These are phyloP conservation scores for Trypoxylus dichotomus DNA, from an alignment of 1,140 invertebrate genomes.

Conservation along the genomic window DNA sequence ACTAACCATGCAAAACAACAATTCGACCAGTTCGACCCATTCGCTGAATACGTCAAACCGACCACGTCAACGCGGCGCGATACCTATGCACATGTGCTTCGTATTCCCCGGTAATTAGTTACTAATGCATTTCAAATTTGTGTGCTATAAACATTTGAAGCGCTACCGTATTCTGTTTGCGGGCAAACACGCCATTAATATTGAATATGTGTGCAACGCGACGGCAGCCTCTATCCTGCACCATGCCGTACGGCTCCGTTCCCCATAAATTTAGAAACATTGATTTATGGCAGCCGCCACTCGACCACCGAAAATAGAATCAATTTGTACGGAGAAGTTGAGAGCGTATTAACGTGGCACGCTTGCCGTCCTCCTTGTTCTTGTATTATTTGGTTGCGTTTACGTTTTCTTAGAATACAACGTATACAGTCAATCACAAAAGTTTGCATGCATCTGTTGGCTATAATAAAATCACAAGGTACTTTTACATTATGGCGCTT, in stretches of 20 bases:
- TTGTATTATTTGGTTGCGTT: background rate
- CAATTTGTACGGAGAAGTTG: background rate
- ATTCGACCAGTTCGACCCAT: background rate
- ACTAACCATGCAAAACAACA: background rate
- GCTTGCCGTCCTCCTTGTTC: background rate
- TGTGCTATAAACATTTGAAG: conserved; percentile 20
- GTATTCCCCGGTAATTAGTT: conserved; percentile 17
- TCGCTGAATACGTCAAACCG: background rate
- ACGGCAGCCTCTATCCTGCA: background rate
- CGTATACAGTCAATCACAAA: too few relatives aligned
- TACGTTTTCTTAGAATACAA: too few relatives aligned
- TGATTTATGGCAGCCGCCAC: conserved; percentile 17
- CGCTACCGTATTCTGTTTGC: conserved; percentile 16
- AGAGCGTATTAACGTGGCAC: background rate
- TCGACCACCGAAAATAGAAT: conserved; percentile 9
- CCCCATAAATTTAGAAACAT: conserved; percentile 23
- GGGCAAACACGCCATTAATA: background rate
- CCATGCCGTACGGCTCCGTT: background rate
- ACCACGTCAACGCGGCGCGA: background rate
- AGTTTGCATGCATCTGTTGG: too few relatives aligned
- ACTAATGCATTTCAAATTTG: conserved; percentile 20
- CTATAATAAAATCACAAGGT: too few relatives aligned
- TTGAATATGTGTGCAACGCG: conserved; percentile 2
- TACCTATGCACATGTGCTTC: background rate
- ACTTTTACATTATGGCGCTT: too few relatives aligned